Evolutionary conservation across 64 coral and sea anemone species (phyloP).

Genomic region (Acropora yongei): DNA sequence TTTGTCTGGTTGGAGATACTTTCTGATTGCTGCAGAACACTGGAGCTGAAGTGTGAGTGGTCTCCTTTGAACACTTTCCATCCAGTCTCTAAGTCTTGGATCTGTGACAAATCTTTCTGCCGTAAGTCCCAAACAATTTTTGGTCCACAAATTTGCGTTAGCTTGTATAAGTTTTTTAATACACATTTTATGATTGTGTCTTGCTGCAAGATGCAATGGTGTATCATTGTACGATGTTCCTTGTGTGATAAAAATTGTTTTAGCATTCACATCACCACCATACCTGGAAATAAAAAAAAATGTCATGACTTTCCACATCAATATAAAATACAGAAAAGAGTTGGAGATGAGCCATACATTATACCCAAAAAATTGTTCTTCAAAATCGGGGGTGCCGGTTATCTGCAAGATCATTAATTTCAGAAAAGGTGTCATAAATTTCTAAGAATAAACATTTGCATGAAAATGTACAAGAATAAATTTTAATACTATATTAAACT

Average conservation of each 20-base stretch:
- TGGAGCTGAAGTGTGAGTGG: constrained; percentile 84
- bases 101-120: constrained; percentile 91
- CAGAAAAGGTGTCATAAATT: too few species aligned
- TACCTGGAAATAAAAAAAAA: constrained; percentile 37
- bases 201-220: constrained; percentile 84
- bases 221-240: constrained; percentile 95
- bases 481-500: too few species aligned
- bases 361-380: too few species aligned
- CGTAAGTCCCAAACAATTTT: constrained; percentile 88
- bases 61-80: constrained; percentile 71
- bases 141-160: constrained; percentile 95
- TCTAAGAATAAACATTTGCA: too few species aligned
- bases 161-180: constrained; percentile 93
- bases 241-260: constrained; percentile 79
- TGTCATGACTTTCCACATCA: too few species aligned
- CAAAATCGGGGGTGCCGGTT: too few species aligned
- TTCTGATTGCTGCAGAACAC: constrained; percentile 80
- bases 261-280: constrained; percentile 89
- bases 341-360: too few species aligned
- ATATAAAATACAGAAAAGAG: background rate
- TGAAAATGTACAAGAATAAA: too few species aligned
- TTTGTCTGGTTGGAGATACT: constrained; percentile 81
- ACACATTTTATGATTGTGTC: constrained; percentile 84
- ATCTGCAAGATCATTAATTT: too few species aligned
- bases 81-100: constrained; percentile 83